Base-by-base conservation (phyloP, 2,888 invertebrate genomes). In the Omphaloscelis lunosa region DNA sequence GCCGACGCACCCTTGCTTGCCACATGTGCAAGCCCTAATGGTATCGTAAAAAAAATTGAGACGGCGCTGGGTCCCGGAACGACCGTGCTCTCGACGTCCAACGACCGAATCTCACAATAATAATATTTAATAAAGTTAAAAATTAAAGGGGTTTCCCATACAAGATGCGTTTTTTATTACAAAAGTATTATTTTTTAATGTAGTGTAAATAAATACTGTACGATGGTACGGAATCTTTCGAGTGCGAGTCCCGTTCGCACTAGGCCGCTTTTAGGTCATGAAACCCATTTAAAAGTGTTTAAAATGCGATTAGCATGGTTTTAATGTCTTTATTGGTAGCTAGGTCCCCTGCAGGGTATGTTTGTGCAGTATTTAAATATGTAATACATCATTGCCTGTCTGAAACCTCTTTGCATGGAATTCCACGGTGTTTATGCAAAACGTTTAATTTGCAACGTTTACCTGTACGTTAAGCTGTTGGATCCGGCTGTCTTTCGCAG, bases 231-330 rank as follows among this genome's bases (percentile, higher is more conserved):
- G 53, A 20, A 20, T 20, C 58, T n/a, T 20, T 39, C 1, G 2
- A 12, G 1, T n/a, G 6, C 2, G 12, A 59, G 2, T 12, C 17
- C 11, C 0, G n/a, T 20, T 58, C 20, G 2, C 12, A 68, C 58
- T 20, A 39, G 34, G 20, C 17, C 6, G n/a, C 34, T n/a, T 12
- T 68, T 68, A 68, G 83, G 80, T 72, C 79, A 59, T 75, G 82
- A 86, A 89, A 83, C 75, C 83, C 87, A 92, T 92, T 91, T 87
- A 88, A 91, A 90, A 90, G 80, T 88, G 83, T 90, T 92, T 91
- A 91, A 91, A 92, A 92, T 85, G 83, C 87, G 86, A 91, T 92
- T 91, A 92, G 84, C 63, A 41, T 62, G 23, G 63, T 76, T 62
- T 66, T 75, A 81, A 83, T 87, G 75, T 76, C 85, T 86, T 79